A percentile compares a stretch with the other conserved stretches of the same genome.
These are phyloP conservation scores for Stenodema calcarata DNA, from an alignment of 2,888 invertebrate species.

Conservation along the genomic window DNA sequence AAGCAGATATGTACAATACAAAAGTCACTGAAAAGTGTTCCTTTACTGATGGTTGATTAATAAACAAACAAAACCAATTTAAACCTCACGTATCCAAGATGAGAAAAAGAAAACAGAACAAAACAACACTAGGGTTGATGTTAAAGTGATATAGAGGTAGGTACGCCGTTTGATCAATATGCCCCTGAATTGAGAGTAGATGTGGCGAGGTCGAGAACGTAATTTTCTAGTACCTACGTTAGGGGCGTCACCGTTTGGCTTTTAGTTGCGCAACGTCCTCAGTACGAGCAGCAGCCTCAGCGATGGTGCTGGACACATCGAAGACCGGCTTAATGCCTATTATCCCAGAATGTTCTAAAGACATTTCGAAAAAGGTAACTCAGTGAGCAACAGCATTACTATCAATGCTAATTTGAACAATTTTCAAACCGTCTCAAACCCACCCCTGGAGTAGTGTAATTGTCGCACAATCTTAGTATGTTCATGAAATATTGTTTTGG, in stretches of 20 bases:
- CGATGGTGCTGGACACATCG: constrained; percentile 40
- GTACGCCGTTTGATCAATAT: background rate
- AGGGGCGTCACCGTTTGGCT: background rate
- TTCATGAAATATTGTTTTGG: no score
- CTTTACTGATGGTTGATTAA: no score
- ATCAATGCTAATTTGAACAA: background rate
- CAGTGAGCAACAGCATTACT: background rate
- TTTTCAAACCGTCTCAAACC: no score
- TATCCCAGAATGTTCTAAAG: background rate
- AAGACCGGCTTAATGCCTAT: constrained; percentile 46
- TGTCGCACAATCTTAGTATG: no score
- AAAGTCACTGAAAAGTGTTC: no score
- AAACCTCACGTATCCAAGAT: no score
- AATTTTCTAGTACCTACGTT: background rate
- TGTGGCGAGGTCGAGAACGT: background rate
- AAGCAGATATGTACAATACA: no score
- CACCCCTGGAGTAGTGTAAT: no score
- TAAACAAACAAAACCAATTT: no score
- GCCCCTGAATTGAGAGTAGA: background rate
- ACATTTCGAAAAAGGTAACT: background rate
- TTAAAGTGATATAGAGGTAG: background rate
- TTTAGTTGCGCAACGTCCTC: background rate
- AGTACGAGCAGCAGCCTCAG: background rate
- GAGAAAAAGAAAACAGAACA: no score
- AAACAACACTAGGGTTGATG: no score